Evolutionary conservation across 2,113 vertebrate species (phyloP).

Genomic region (Panthera tigris): DNA sequence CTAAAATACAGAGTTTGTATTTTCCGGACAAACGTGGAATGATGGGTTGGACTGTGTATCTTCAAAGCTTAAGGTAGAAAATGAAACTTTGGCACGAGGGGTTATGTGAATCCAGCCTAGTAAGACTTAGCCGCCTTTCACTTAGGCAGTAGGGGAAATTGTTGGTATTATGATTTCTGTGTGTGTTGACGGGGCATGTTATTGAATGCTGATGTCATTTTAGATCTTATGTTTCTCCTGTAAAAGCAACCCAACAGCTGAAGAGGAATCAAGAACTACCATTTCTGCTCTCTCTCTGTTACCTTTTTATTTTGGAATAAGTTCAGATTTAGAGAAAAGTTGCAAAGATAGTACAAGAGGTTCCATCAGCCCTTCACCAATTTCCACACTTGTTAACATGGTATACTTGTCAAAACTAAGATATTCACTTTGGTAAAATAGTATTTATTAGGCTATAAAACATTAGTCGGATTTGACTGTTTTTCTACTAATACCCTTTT

Average conservation of each 20-base stretch:
- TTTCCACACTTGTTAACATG: neutral
- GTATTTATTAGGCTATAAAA: neutral
- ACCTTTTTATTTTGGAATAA: neutral
- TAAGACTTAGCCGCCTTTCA: neutral
- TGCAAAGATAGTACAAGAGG: neutral
- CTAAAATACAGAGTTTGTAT: neutral
- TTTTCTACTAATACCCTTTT: neutral
- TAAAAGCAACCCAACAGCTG: neutral
- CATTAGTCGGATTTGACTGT: neutral
- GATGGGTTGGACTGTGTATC: neutral
- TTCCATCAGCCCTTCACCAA: neutral
- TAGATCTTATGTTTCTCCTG: neutral
- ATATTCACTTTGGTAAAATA: neutral
- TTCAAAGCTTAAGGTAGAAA: neutral
- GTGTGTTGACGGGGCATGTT: neutral
- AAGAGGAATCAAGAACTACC: neutral
- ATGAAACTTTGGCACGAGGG: neutral
- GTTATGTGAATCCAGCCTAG: neutral
- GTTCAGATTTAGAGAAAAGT: constrained; percentile 1
- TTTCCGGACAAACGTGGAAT: neutral
- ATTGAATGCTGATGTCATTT: neutral
- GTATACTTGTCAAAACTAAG: neutral
- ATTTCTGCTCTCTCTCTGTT: neutral
- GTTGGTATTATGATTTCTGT: neutral
- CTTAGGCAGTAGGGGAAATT: neutral